Evolutionary conservation across 2,797 vertebrate species (phyloP).

Genomic region (Enteromius anoplus): DNA sequence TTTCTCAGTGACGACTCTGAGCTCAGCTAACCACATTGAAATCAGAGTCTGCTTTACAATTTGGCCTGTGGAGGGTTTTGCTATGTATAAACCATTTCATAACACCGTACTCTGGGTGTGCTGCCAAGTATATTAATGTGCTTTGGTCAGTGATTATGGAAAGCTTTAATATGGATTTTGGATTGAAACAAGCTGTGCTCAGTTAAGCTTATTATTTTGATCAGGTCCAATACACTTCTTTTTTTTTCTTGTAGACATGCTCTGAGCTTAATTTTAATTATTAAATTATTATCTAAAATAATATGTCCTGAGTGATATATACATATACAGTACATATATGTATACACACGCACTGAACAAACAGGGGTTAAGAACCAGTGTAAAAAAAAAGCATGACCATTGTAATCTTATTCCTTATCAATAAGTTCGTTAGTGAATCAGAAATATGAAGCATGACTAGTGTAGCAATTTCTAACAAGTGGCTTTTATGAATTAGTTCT

Average conservation of each 20-base stretch:
- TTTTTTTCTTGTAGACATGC: background rate
- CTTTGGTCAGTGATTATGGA: conserved; percentile 36
- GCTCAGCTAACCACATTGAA: conserved; percentile 34
- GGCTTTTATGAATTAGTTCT: background rate
- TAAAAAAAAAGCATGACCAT: background rate
- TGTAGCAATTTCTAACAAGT: background rate
- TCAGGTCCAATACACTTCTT: conserved; percentile 1
- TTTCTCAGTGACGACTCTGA: conserved; percentile 55
- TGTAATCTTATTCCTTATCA: background rate
- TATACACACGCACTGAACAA: background rate
- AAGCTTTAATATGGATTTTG: conserved; percentile 37
- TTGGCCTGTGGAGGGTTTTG: conserved; percentile 28
- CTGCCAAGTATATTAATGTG: conserved; percentile 32
- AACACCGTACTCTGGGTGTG: conserved; percentile 18
- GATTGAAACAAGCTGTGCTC: conserved; percentile 33
- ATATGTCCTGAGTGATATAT: background rate
- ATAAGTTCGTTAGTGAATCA: background rate
- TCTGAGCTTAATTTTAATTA: background rate
- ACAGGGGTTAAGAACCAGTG: background rate
- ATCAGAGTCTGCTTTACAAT: conserved; percentile 30
- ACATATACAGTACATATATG: too few relatives aligned
- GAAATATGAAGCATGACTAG: background rate
- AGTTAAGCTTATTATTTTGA: conserved; percentile 17
- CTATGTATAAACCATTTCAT: conserved; percentile 44
- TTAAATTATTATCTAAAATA: background rate